These are phyloP conservation scores for Nemotelus nigrinus DNA, from an alignment of 2,888 invertebrate species.

Conservation along the genomic window DNA sequence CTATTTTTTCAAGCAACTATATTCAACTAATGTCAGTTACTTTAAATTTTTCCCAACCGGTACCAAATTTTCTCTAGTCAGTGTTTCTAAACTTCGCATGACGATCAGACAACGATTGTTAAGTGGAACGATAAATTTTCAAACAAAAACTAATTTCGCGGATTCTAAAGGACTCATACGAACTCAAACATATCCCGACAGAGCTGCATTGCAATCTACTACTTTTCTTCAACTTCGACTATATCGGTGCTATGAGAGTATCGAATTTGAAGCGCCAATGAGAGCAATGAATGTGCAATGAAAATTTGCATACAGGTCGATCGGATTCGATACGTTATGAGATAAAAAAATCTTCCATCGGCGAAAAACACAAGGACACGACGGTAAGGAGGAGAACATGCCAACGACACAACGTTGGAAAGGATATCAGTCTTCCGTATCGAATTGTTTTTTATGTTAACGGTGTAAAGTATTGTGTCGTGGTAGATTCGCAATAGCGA, in stretches of 20 bases:
- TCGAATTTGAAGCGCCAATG: conserved; percentile 21
- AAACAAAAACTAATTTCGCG: conserved; percentile 42
- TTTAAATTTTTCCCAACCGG: neutral
- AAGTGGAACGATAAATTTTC: conserved; percentile 25
- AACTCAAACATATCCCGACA: conserved; percentile 14
- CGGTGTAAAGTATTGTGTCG: conserved; percentile 30
- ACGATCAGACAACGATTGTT: neutral
- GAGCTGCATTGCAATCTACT: no score
- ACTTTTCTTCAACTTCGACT: conserved; percentile 22
- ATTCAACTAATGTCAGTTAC: no score
- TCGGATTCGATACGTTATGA: conserved; percentile 36
- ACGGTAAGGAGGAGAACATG: neutral
- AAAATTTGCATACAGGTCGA: conserved; percentile 45
- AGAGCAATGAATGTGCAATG: conserved; percentile 36
- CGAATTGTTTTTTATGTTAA: conserved; percentile 39
- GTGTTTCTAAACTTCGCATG: neutral
- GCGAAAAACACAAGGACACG: no score
- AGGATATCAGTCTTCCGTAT: conserved; percentile 37
- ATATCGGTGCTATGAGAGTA: neutral
- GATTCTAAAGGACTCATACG: conserved; percentile 22
- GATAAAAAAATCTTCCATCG: conserved; percentile 1
- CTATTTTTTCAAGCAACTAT: no score
- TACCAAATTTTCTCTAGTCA: neutral
- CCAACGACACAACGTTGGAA: neutral
- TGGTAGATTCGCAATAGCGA: neutral